A percentile compares a stretch with the other conserved stretches of the same genome.
phyloP scores from a whole-genome alignment of 2,797 vertebrate genomes.

The Eulemur coronatus region DNA sequence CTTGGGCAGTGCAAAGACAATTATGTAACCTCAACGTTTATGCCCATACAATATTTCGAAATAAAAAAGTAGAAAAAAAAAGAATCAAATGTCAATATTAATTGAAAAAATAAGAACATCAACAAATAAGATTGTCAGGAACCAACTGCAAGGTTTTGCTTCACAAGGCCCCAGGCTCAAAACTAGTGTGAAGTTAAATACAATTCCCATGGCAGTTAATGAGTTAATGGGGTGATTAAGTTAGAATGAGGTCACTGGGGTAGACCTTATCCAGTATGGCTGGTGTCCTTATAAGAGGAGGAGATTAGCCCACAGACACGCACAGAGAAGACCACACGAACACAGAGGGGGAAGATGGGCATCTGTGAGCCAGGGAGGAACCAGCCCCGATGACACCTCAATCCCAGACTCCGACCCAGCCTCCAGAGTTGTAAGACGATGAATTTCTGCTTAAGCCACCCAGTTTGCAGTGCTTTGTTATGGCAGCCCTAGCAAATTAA shows the following conservation, averaged over 20 bases:
- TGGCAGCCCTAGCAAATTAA: background rate
- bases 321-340: fast-evolving
- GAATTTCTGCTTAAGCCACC: background rate
- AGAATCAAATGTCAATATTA: no score
- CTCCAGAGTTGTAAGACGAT: background rate
- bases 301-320: background rate
- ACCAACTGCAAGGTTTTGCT: no score
- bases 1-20: no score
- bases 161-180: no score
- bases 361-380: background rate
- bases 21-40: no score
- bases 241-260: background rate
- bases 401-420: background rate
- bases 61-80: no score
- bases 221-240: background rate
- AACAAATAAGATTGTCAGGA: no score
- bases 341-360: background rate
- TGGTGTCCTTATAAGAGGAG: background rate
- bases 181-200: no score
- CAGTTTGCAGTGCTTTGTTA: fast-evolving
- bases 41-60: no score
- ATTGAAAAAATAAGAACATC: no score
- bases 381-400: fast-evolving
- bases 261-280: background rate
- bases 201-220: no score